Evolutionary conservation across 2,797 vertebrate species (phyloP).

Genomic region (Chromobotia macracanthus): DNA sequence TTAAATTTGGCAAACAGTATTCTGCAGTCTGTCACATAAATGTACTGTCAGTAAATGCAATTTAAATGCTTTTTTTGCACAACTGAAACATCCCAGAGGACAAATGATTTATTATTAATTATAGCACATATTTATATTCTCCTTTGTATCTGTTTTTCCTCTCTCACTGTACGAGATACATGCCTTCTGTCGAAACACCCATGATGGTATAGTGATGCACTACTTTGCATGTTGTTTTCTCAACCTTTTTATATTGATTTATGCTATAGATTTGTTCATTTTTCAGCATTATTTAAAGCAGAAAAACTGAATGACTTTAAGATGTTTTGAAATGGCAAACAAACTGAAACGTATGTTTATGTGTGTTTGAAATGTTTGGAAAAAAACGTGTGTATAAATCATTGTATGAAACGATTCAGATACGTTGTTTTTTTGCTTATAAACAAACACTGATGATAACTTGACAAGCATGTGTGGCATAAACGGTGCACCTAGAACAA

Average conservation of each 20-base stretch:
- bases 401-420: slow-evolving; percentile 64
- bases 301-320: slow-evolving; percentile 59
- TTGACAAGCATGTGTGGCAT: not conserved
- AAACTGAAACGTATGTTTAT: slow-evolving; percentile 57
- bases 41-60: slow-evolving; percentile 63
- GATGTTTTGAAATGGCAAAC: slow-evolving; percentile 73
- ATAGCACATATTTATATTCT: slow-evolving; percentile 50
- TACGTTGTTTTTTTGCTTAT: slow-evolving; percentile 17
- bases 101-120: slow-evolving; percentile 46
- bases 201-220: slow-evolving; percentile 65
- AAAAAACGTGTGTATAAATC: slow-evolving; percentile 66
- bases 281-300: slow-evolving; percentile 64
- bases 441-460: not conserved
- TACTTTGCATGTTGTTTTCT: slow-evolving; percentile 71
- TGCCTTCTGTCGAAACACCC: slow-evolving; percentile 59
- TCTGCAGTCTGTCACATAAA: slow-evolving; percentile 58
- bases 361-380: slow-evolving; percentile 64
- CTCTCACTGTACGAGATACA: slow-evolving; percentile 25
- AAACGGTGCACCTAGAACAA: not conserved
- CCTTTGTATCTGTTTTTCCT: slow-evolving; percentile 55
- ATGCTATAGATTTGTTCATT: slow-evolving; percentile 66
- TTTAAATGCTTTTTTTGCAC: slow-evolving; percentile 70
- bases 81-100: slow-evolving; percentile 48
- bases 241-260: slow-evolving; percentile 69
- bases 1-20: slow-evolving; percentile 62